Evolutionary conservation across 2,797 vertebrate genomes (phyloP), one percentile per base, ranked within the genome.

Genomic region (Oophaga sylvatica): DNA sequence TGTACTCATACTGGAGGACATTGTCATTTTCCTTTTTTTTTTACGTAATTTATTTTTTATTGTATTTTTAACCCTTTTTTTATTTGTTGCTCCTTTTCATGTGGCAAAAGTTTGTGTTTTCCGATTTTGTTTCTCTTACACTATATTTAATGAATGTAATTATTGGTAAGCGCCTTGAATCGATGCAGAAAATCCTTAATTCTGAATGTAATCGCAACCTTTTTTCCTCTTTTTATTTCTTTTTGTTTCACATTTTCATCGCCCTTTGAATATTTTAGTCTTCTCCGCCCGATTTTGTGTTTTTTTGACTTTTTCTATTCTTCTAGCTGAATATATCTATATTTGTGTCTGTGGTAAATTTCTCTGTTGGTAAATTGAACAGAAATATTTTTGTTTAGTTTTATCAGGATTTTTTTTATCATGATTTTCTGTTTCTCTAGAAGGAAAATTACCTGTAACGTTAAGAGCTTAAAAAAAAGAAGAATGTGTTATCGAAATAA

Each of bases 291-390:
- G 1, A 13, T 20, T 60, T 45, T 85, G 59, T 67, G 35, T 77
- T 77, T 78, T 48, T 65, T 53, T 77, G 59, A 29, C 45, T 35
- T 59, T 59, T 76, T 84, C 67, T 13, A n/a, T 59, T 70, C 75
- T 78, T 79, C 31, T 15, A 56, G 68, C 68, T 75, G 53, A 75
- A 60, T 62, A 62, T 62, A n/a, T 48, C 17, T n/a, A 75, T 75
- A 83, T 84, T 84, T 84, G 82, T 84, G 82, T 84, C 82, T 48
- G 82, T 84, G 82, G 82, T 84, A 75, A 84, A 59, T 20, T 17
- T 31, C 48, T 57, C 45, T 35, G 60, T 56, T n/a, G 84, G 62
- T 85, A 79, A 67, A 56, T 65, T 31, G 17, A 67, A 56, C 83
- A 85, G 84, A 86, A 79, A 68, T 59, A 59, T 70, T 80, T 68